A percentile compares a stretch with the other conserved stretches of the same genome.
phyloP scores from a whole-genome alignment of 30 jellyfish, hydroid and myxozoan genomes.

The Aurelia aurita region DNA sequence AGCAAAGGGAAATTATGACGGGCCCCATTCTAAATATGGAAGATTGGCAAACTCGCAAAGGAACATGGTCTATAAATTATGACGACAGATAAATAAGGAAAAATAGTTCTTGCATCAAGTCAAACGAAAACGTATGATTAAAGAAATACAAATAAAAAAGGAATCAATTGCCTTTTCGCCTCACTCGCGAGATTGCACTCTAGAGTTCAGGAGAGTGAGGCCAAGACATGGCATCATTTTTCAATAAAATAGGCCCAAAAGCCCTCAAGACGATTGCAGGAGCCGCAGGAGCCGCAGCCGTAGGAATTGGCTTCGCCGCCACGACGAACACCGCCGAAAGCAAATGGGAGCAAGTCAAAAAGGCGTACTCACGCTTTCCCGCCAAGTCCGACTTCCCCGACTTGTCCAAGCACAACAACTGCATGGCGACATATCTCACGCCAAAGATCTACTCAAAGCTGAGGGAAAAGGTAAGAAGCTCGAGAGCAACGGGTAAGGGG shows the following conservation, averaged over 20 bases:
- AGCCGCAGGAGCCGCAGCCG: constrained; percentile 24
- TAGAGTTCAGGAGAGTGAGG: too few species aligned
- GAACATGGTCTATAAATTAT: too few species aligned
- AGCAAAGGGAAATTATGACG: too few species aligned
- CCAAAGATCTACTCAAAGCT: constrained; percentile 20
- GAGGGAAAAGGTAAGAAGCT: constrained; percentile 40
- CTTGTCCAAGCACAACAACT: constrained; percentile 62
- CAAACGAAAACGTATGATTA: too few species aligned
- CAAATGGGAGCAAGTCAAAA: constrained; percentile 33
- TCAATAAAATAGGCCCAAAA: constrained; percentile 14
- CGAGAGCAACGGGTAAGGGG: too few species aligned
- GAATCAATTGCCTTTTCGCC: too few species aligned
- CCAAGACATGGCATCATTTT: constrained; percentile 31
- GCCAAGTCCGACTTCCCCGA: constrained; percentile 64
- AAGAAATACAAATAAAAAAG: too few species aligned
- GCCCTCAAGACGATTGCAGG: constrained; percentile 23
- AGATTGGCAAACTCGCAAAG: too few species aligned
- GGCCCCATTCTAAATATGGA: too few species aligned
- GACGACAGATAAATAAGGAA: too few species aligned
- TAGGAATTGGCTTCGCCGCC: constrained; percentile 26
- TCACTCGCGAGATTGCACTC: too few species aligned
- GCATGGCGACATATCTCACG: constrained; percentile 58
- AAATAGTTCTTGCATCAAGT: too few species aligned
- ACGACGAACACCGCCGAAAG: constrained; percentile 42
- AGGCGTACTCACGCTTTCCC: constrained; percentile 46